These are phyloP conservation scores for Leucopternis melanops DNA, from an alignment of 2,113 vertebrate genomes.

Conservation along the genomic window DNA sequence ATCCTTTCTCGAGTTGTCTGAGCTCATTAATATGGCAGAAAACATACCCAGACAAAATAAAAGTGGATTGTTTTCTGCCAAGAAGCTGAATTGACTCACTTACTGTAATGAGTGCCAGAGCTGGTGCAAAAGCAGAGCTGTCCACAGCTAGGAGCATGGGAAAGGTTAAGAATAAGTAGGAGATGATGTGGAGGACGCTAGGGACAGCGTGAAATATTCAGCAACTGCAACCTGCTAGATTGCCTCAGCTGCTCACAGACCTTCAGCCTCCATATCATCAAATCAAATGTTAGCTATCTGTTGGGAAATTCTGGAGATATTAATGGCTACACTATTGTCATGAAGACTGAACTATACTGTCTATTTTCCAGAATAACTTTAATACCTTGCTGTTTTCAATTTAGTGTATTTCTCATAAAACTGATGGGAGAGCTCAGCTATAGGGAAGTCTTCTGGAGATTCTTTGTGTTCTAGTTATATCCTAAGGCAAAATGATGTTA, in stretches of 20 bases:
- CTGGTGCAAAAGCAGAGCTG: slow-evolving; percentile 33
- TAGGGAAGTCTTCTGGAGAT: not conserved
- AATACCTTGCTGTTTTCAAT: not conserved
- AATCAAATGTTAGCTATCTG: not conserved
- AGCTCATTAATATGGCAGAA: slow-evolving; percentile 43
- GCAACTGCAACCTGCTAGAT: not conserved
- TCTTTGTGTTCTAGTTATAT: not conserved
- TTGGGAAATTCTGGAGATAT: not conserved
- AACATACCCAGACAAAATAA: slow-evolving; percentile 46
- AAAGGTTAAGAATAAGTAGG: slow-evolving; percentile 36
- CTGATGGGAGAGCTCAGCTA: not conserved
- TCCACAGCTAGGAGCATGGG: slow-evolving; percentile 33
- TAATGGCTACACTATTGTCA: not conserved
- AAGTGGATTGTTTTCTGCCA: slow-evolving; percentile 7
- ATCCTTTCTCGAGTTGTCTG: not conserved
- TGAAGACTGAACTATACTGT: not conserved
- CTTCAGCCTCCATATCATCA: not conserved
- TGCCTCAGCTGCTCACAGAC: not conserved
- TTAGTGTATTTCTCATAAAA: not conserved
- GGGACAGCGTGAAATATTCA: not conserved
- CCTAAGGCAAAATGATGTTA: not conserved
- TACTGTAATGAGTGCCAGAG: slow-evolving; percentile 25
- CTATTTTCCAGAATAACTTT: not conserved
- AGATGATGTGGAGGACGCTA: not conserved
- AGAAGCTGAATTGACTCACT: slow-evolving; percentile 46